Percentiles rank a stretch among this genome's conserved stretches.
Conservation (phyloP, 2,797 vertebrate genomes). For the Pangasius sanitwongsei region DNA sequence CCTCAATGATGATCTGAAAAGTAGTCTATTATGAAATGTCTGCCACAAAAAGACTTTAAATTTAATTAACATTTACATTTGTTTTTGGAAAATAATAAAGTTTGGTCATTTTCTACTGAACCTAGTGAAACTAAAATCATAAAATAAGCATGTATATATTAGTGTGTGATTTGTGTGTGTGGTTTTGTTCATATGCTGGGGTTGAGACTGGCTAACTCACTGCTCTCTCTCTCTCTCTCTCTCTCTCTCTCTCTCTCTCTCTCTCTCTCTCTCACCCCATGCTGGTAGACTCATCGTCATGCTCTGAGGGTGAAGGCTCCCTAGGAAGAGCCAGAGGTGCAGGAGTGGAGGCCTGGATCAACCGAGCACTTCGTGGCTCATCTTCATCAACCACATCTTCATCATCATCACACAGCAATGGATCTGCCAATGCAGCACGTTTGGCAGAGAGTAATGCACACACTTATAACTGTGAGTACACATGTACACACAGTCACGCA, state of each 20-base stretch:
- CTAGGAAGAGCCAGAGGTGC: constrained; percentile 62
- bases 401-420: constrained; percentile 56
- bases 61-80: background rate
- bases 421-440: constrained; percentile 53
- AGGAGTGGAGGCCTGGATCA: constrained; percentile 66
- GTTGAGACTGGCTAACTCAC: constrained; percentile 29
- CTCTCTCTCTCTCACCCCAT: background rate
- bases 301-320: constrained; percentile 61
- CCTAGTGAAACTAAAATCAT: background rate
- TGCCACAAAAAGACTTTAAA: background rate
- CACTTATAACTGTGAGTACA: constrained; percentile 45
- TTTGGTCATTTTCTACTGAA: background rate
- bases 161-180: background rate
- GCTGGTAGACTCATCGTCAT: constrained; percentile 59
- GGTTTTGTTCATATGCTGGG: constrained; percentile 22
- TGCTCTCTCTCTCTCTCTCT: too few species aligned
- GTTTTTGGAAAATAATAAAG: background rate
- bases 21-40: background rate
- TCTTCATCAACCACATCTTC: constrained; percentile 58
- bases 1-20: too few species aligned
- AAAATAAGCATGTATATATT: background rate
- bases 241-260: too few species aligned
- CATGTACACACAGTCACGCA: background rate
- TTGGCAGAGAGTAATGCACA: constrained; percentile 49
- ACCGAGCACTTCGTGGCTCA: constrained; percentile 55